Percentiles rank a stretch among this genome's conserved stretches.
Evolutionary conservation across 2,797 vertebrate genomes (phyloP).

Genomic region (Leuciscus waleckii): DNA sequence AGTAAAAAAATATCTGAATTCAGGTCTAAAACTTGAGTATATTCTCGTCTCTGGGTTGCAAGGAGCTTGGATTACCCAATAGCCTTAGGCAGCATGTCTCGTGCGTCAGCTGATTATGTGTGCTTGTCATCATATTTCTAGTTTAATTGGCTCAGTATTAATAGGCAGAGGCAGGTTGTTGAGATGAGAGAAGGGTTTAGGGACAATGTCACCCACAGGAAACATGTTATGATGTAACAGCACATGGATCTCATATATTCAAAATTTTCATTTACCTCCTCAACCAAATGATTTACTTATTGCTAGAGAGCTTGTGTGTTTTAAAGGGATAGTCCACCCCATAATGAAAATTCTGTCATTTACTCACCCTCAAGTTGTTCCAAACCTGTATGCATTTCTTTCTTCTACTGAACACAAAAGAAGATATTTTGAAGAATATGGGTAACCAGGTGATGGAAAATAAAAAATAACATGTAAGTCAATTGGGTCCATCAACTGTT

Average conservation of each 20-base stretch:
- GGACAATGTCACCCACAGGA: constrained; percentile 5
- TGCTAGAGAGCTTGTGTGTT: neutral
- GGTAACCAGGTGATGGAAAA: too few relatives aligned
- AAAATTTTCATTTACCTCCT: neutral
- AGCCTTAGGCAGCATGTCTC: neutral
- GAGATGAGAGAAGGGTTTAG: neutral
- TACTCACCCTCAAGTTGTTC: too few relatives aligned
- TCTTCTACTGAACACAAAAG: too few relatives aligned
- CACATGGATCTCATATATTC: constrained; percentile 6
- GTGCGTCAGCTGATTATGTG: constrained; percentile 1
- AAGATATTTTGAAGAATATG: too few relatives aligned
- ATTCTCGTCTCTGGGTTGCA: neutral
- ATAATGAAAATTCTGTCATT: too few relatives aligned
- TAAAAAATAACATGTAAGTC: too few relatives aligned
- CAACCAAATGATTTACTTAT: neutral
- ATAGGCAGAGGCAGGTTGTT: constrained; percentile 9
- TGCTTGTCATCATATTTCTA: neutral
- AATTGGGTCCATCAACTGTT: too few relatives aligned
- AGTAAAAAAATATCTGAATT: neutral
- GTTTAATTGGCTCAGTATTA: constrained; percentile 26
- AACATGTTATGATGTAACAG: constrained; percentile 3
- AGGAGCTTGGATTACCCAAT: neutral
- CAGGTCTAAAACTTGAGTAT: neutral
- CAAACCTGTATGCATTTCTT: too few relatives aligned
- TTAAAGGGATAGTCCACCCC: too few relatives aligned